Evolutionary conservation across 2,113 vertebrate genomes (phyloP), one percentile per base, ranked within the genome.

Genomic region (Pomatostomus ruficeps): DNA sequence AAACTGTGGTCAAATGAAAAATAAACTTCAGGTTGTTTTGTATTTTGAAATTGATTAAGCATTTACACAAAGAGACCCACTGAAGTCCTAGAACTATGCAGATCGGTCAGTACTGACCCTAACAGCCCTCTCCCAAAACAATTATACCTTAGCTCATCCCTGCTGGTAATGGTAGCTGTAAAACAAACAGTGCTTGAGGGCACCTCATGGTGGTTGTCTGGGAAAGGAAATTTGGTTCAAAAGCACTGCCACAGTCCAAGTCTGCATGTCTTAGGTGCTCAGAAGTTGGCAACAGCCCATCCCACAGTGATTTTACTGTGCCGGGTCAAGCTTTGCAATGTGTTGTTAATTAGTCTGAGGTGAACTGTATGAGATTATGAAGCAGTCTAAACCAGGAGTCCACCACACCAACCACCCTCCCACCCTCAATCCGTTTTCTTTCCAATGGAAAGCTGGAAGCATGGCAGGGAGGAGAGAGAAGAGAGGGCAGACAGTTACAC

Each of bases 1-100:
- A 87, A 95, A 93, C 58, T 42, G 55, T 46, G 55, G 28, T 76
- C 72, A 88, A 85, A 96, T 29, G 21, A 87, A 89, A 95, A 95
- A 26, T 36, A 89, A 96, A 86, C 16, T 84, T 80, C 14, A 67
- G 45, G 11, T 66, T 59, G 43, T 42, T 95, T 94, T 42, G 35
- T 84, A 70, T 91, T 95, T 89, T 91, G 68, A 94, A 94, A 89
- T 24, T 55, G 59, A 51, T 91, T 52, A 81, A 65, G 55, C 22
- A 38, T 75, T 93, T 95, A 21, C 29, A 76, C 42, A 68, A 4
- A 70, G 49, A 85, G 19, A 92, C 14, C 9, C 52, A 67, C 51
- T 54, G 36, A 87, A 85, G 58, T 72, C 52, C 38, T 78, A 91
- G 45, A 90, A 90, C n/a, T 65, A 59, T 52, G 19, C 62, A 85